Base-by-base conservation (phyloP, 2,888 invertebrate genomes). In the Drosophila yooni region DNA sequence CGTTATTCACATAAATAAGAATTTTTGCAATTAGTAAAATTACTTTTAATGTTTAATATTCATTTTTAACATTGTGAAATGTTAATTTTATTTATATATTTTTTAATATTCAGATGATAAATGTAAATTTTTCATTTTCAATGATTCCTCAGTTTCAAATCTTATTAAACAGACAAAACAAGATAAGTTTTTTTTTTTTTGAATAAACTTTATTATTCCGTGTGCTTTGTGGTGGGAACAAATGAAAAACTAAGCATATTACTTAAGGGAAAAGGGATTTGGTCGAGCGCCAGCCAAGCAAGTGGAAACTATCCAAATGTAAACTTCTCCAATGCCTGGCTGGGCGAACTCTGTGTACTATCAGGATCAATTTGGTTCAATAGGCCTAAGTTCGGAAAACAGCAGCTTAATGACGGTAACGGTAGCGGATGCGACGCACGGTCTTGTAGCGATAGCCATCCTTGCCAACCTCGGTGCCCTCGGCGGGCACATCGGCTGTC, bases 401-500 rank as follows among this genome's bases (percentile, higher is more conserved):
- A 25, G 33, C 11, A 38, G 56, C 69, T 74, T 91, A 92, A 79
- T 91, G 82, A 62, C 92, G 92, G 61, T 90, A 76, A 72, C 92
- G 92, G 74, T 91, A 92, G 59, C 82, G 88, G 46, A 92, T 74
- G 66, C 90, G 86, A 60, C 92, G 92, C 52, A 92, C 85, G 53
- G 92, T 92, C 84, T 92, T 92, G 75, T 92, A 92, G 53, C 88
- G 93, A 75, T 92, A 92, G 6, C 93, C 92, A 76, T 92, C 92
- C 73, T 84, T 79, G 73, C 85, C 91, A 40, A 92, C 68, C 33
- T 91, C 92, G 56, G 92, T 92, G 54, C 89, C 92, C 61, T 83
- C 91, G 40, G 58, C 68, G 40, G 68, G 70, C 29, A 70, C 68
- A 11, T 76, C 74, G 48, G 77, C 89, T 3, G 76, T 46, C 68